Evolutionary conservation across 2,888 invertebrate genomes (phyloP), one percentile per base, ranked within the genome.

Genomic region (Drosophila paracracens): DNA sequence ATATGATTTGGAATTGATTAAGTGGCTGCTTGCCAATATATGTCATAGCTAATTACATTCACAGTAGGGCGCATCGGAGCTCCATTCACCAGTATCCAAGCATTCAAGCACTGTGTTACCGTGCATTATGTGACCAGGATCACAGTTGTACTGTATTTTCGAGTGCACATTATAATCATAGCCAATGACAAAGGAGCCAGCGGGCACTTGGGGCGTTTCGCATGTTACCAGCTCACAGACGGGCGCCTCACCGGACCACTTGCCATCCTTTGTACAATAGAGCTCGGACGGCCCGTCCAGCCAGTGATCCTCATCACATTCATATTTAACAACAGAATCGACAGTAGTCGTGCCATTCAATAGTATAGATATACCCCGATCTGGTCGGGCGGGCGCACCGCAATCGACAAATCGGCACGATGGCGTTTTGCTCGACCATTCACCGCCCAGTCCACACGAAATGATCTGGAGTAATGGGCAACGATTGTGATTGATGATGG

Each of bases 111-210:
- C 95, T 0, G 95, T 91, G 80, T 96, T 96, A 0, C 98, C 98
- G 8, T 95, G 94, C 70, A 98, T 94, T 70, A 96, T 94, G 92
- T 98, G 96, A 0, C 98, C 98, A 0, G 95, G 94, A 92, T 98
- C 97, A 91, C 98, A 98, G 90, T 97, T 96, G 93, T 97, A 98
- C 90, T 97, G 96, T 54, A 98, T 97, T 36, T 95, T 95, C 0
- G 98, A 97, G 92, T 97, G 97, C 0, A 98, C 96, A 91, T 97
- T 97, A 91, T 98, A 96, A 91, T 97, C 97, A 91, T 97, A 97
- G 0, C 97, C 97, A 25, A 97, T 96, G 70, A 98, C 97, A 92
- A 96, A 97, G 11, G 97, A 96, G 10, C 97, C 98, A 0, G 96
- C 94, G 0, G 97, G 97, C 0, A 97, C 96, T 86, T 97, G 96